A percentile compares a stretch with the other conserved stretches of the same genome.
Evolutionary conservation across 2,113 vertebrate species (phyloP).

Genomic region (Nicator chloris): DNA sequence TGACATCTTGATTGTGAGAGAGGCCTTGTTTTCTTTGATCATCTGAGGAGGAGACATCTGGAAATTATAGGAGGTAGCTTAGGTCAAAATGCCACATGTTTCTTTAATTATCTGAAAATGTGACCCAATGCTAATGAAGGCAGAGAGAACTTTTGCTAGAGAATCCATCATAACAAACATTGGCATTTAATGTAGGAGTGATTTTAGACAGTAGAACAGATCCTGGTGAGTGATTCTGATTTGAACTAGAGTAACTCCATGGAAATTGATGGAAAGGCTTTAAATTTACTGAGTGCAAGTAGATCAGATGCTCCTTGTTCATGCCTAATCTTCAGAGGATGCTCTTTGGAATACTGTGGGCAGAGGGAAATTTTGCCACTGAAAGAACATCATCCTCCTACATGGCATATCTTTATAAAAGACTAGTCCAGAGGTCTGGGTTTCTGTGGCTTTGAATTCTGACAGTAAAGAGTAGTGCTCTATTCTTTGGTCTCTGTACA

Average conservation of each 20-base stretch:
- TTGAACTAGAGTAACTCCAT: not conserved
- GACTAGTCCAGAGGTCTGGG: not conserved
- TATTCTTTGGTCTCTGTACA: not conserved
- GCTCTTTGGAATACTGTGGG: not conserved
- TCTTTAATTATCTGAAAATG: constrained; percentile 65
- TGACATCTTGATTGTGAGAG: constrained; percentile 56
- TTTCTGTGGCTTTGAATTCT: not conserved
- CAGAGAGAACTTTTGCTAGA: constrained; percentile 6
- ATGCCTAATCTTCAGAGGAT: not conserved
- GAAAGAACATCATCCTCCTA: not conserved
- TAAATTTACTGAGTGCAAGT: not conserved
- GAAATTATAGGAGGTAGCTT: constrained; percentile 66
- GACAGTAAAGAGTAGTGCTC: not conserved
- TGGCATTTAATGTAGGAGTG: not conserved
- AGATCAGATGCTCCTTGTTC: not conserved
- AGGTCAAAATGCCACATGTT: constrained; percentile 63
- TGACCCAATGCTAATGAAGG: constrained; percentile 51
- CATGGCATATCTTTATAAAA: not conserved
- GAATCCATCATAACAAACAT: not conserved
- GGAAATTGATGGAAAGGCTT: not conserved
- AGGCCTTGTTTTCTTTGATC: constrained; percentile 65
- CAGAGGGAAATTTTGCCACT: not conserved
- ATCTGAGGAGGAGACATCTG: constrained; percentile 49
- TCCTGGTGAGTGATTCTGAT: not conserved
- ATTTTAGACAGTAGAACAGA: not conserved